phyloP scores from a whole-genome alignment of 64 coral and sea anemone genomes.

The Montipora foliosa region DNA sequence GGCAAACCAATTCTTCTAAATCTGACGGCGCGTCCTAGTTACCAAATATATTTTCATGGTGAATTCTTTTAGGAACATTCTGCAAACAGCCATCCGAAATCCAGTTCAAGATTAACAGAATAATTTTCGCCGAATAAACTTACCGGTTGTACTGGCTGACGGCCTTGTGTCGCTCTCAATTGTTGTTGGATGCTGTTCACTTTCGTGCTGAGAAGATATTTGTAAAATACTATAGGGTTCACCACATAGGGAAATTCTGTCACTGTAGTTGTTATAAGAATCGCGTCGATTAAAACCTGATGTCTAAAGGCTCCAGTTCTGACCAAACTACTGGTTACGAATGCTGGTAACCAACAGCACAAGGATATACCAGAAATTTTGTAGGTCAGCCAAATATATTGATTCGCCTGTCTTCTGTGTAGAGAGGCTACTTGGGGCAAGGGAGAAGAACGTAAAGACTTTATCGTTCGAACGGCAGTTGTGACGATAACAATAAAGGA shows the following conservation, averaged over 20 bases:
- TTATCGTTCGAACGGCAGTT: constrained; percentile 10
- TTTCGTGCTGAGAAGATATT: background rate
- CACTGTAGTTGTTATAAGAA: background rate
- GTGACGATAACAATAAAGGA: background rate
- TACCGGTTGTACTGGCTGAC: too few species aligned
- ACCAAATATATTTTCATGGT: too few species aligned
- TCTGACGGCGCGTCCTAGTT: too few species aligned
- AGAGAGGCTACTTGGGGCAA: background rate
- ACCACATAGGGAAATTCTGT: background rate
- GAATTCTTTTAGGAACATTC: too few species aligned
- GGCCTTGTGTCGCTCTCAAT: too few species aligned
- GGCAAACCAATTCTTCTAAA: too few species aligned
- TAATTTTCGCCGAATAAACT: too few species aligned
- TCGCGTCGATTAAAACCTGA: background rate
- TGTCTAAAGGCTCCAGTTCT: background rate
- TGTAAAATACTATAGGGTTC: background rate
- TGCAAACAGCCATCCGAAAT: too few species aligned
- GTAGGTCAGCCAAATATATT: background rate
- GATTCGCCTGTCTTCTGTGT: background rate
- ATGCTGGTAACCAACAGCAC: background rate
- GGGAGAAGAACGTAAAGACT: background rate
- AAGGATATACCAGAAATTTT: background rate
- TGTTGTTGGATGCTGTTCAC: too few species aligned
- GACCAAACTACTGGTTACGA: background rate
- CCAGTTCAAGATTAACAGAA: too few species aligned